A percentile compares a stretch with the other conserved stretches of the same genome.
Conservation (phyloP, 2,113 vertebrate genomes). For the Zosterops pallidus region DNA sequence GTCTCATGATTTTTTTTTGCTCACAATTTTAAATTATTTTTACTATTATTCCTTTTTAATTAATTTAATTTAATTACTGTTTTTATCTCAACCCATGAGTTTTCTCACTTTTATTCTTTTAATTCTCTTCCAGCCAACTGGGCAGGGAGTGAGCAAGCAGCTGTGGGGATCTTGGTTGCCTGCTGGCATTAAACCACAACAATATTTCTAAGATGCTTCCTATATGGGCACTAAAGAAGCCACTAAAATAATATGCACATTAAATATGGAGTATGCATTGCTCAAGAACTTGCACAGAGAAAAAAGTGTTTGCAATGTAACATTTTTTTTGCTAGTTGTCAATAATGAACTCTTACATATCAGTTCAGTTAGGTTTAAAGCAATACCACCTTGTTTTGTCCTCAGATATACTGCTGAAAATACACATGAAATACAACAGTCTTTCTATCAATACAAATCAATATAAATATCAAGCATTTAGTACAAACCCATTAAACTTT, state of each 20-base stretch:
- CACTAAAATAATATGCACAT: background rate
- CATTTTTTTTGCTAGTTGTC: background rate
- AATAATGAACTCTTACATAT: background rate
- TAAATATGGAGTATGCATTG: background rate
- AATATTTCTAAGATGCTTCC: background rate
- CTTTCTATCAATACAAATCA: background rate
- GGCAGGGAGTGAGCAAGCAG: rapidly evolving
- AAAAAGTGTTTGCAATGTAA: background rate
- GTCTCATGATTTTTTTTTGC: too few species aligned
- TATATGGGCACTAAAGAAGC: background rate
- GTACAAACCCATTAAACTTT: background rate
- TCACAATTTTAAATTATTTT: background rate
- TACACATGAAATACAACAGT: background rate
- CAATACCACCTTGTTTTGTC: background rate
- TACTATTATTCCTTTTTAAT: background rate
- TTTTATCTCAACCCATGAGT: background rate
- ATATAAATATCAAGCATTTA: background rate
- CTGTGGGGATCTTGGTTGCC: background rate
- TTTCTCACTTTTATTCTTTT: background rate
- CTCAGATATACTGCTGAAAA: background rate
- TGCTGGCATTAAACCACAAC: background rate
- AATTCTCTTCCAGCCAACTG: background rate
- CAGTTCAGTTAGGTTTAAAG: background rate
- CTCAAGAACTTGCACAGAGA: background rate
- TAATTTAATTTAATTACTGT: background rate